phyloP scores from a whole-genome alignment of 1,140 invertebrate genomes.

The Dreissena rostriformis region DNA sequence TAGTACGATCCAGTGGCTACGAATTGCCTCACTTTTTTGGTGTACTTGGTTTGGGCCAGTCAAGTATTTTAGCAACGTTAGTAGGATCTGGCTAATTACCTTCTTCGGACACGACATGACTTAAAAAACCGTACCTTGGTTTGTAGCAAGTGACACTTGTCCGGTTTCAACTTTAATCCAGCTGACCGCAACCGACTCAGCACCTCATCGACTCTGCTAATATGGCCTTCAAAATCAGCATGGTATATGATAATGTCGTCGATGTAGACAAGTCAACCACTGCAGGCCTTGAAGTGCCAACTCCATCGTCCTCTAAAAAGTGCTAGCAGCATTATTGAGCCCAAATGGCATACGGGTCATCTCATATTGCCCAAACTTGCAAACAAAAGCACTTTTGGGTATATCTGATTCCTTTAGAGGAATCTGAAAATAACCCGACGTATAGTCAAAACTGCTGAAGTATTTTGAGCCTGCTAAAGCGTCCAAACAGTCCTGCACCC shows the following conservation, averaged over 20 bases:
- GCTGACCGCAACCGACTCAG: background rate
- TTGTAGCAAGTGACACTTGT: background rate
- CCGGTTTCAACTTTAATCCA: background rate
- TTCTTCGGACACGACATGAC: background rate
- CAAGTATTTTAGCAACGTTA: background rate
- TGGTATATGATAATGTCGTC: conserved; percentile 59
- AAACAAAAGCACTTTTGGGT: conserved; percentile 72
- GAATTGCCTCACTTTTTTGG: background rate
- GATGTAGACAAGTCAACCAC: conserved; percentile 53
- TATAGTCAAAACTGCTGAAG: conserved; percentile 53
- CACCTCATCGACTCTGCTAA: background rate
- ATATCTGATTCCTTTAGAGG: conserved; percentile 69
- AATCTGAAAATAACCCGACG: conserved; percentile 77
- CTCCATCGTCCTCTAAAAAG: conserved; percentile 54
- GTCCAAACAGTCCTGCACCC: conserved; percentile 57
- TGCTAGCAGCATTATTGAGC: conserved; percentile 29
- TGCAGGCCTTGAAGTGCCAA: conserved; percentile 48
- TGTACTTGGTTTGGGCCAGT: background rate
- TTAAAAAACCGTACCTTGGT: background rate
- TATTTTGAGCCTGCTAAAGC: conserved; percentile 47
- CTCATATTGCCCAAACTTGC: conserved; percentile 28
- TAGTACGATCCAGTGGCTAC: background rate
- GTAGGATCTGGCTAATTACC: background rate
- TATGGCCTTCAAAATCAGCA: conserved; percentile 27
- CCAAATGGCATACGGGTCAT: conserved; percentile 19